Conservation (phyloP, 2,113 vertebrate genomes). For the Protobothrops mucrosquamatus region DNA sequence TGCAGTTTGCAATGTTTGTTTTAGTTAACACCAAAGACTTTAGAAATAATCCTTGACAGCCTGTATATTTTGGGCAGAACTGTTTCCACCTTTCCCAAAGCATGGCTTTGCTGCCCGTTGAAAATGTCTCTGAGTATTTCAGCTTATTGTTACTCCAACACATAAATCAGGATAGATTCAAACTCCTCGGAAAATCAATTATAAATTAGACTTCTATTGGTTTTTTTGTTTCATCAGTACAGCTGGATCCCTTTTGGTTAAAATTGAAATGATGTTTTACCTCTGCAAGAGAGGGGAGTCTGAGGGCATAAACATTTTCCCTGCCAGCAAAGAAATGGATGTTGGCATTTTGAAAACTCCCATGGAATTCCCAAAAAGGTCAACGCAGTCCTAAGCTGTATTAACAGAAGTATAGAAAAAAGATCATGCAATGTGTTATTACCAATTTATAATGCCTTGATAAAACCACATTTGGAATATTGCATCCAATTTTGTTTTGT, state of each 20-base stretch:
- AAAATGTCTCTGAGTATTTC: not conserved
- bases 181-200: not conserved
- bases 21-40: not conserved
- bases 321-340: not conserved
- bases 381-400: not conserved
- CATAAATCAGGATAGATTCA: not conserved
- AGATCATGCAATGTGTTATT: not conserved
- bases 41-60: not conserved
- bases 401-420: not conserved
- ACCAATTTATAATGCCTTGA: not conserved
- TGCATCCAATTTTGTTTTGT: not conserved
- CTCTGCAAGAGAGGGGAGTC: not conserved
- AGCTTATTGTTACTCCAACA: not conserved
- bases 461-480: no score
- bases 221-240: not conserved
- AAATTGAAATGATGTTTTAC: not conserved
- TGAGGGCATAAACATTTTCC: not conserved
- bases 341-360: not conserved
- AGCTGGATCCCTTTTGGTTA: not conserved
- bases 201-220: not conserved
- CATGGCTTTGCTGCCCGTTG: not conserved
- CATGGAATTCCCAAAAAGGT: not conserved
- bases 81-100: not conserved
- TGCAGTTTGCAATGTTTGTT: not conserved
- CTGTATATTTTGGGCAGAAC: not conserved